phyloP scores from a whole-genome alignment of 2,797 vertebrate genomes.

The Nyctibius grandis region DNA sequence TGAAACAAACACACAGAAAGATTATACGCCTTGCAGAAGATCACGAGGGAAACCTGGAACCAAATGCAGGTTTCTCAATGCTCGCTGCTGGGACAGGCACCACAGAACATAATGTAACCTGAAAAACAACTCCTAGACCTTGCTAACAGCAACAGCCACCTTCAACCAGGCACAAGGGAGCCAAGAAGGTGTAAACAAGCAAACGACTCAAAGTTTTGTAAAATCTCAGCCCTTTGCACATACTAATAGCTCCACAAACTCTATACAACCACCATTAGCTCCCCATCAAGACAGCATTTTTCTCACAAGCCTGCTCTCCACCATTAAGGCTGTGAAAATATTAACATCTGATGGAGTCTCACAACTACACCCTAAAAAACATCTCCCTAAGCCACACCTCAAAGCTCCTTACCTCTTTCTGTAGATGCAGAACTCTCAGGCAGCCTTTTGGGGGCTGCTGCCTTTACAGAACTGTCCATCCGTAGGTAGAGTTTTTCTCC shows the following conservation, averaged over 20 bases:
- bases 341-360: accelerated
- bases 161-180: not conserved
- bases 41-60: not conserved
- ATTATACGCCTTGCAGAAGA: not conserved
- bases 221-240: not conserved
- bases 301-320: not conserved
- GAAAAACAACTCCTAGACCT: not conserved
- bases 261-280: not conserved
- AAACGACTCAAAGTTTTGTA: not conserved
- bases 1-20: not conserved
- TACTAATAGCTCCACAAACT: accelerated
- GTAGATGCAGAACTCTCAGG: not conserved
- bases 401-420: conserved; percentile 4
- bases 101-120: not conserved
- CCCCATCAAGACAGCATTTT: not conserved
- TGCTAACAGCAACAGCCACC: not conserved
- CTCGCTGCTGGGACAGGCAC: not conserved
- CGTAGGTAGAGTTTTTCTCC: not conserved
- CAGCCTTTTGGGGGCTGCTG: not conserved
- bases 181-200: not conserved
- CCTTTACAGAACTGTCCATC: not conserved
- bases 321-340: not conserved
- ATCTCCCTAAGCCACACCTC: not conserved
- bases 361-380: no score
- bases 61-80: not conserved